Base-by-base conservation (phyloP, 2,113 vertebrate species). In the Nesoenas mayeri region DNA sequence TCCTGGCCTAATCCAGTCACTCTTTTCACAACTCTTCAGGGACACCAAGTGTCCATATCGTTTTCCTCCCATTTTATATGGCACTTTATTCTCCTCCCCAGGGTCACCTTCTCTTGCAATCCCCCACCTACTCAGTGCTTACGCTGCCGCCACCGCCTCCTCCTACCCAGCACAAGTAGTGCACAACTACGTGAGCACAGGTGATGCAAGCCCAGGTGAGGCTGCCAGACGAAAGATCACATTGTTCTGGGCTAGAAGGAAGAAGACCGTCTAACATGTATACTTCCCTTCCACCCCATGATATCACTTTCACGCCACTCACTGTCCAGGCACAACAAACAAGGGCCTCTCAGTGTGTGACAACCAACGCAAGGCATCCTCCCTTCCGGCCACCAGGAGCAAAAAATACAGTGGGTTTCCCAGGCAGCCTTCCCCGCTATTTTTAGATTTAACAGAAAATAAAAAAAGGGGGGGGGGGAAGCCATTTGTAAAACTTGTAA, bases 11-110 rank as follows among this genome's bases (percentile, higher is more conserved):
- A 60, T 42, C 66, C 26, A 19, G 5, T 20, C 48, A 50, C 17
- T 34, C 28, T 60, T 36, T 47, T 34, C 20, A 13, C 9, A 15
- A 65, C 5, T 65, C 4, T 8, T 4, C 20, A 71, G 18, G 9
- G 56, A 72, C 11, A 26, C 7, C 32, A 51, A 56, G 3, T 1
- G 1, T 15, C 24, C 28, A 25, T 25, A 22, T 9, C 0, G 1
- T 22, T 72, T 26, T 65, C 31, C 36, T 83, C 15, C 9, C 9
- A 20, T 79, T 66, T 70, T 4, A 3, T 50, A 62, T 0, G 56
- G 24, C 15, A 16, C 20, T 57, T 72, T 5, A 7, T 29, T 69
- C 36, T 70, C 12, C 16, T 77, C 16, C 51, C 5, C 10, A 4
- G 11, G 8, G 15, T 40, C 31, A 65, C 5, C 11, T 44, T 61